Conservation (phyloP, 2,888 invertebrate species). For the Tinea semifulvella region DNA sequence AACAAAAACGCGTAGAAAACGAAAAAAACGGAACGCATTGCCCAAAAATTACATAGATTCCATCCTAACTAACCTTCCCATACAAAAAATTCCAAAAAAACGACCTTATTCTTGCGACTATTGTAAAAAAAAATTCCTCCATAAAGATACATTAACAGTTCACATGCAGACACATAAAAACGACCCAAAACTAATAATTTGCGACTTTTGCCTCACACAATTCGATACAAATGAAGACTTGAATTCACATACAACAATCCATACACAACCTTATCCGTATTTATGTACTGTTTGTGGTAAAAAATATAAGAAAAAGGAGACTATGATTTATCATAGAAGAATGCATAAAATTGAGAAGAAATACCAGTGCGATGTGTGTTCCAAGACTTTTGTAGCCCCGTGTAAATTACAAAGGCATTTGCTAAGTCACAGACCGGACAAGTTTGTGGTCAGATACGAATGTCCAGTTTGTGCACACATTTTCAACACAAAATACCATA, state of each 20-base stretch:
- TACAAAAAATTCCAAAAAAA: conserved; percentile 20
- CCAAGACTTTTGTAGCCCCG: conserved; percentile 40
- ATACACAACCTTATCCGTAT: conserved; percentile 41
- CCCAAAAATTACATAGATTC: background rate
- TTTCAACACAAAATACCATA: conserved; percentile 53
- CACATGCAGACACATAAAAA: conserved; percentile 43
- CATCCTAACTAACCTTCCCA: background rate
- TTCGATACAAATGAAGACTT: conserved; percentile 24
- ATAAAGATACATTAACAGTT: conserved; percentile 42
- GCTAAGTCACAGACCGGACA: conserved; percentile 31
- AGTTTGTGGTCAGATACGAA: conserved; percentile 44
- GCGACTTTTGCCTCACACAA: conserved; percentile 39
- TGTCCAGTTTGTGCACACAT: conserved; percentile 58
- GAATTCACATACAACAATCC: conserved; percentile 33
- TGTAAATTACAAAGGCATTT: conserved; percentile 44
- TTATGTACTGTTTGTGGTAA: conserved; percentile 44
- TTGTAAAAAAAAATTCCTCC: conserved; percentile 48
- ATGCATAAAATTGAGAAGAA: conserved; percentile 34
- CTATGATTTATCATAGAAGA: conserved; percentile 54
- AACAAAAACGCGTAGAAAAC: background rate
- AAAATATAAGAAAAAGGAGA: conserved; percentile 40
- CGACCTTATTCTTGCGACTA: conserved; percentile 45
- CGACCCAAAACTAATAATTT: conserved; percentile 31
- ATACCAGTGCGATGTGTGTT: conserved; percentile 44
- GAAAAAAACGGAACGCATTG: background rate